Evolutionary conservation across 1,140 invertebrate species (phyloP), one percentile per base, ranked within the genome.

Genomic region (Dreissena rostriformis): DNA sequence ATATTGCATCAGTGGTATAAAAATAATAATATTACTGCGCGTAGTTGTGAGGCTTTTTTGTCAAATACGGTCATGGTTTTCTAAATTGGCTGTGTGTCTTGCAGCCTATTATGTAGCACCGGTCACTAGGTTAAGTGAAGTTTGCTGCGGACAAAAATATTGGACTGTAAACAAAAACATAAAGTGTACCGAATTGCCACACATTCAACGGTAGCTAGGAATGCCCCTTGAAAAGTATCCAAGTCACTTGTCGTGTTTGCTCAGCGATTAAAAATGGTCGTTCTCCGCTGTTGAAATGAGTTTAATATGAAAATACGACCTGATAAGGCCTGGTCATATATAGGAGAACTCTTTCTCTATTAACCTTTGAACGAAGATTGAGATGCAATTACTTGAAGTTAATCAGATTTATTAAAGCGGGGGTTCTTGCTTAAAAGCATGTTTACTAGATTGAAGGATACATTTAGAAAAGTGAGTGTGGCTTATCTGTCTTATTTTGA

Each of bases 151-250:
- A 61, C 22, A 24, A 61, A 61, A 61, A n/a, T 61, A 61, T 29
- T 19, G 1, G 61, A 19, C 24, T 14, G 19, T 71, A 19, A 28
- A 81, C n/a, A 57, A 74, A 26, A 77, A 12, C 19, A 49, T 24
- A 65, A 57, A 57, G 22, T 39, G 29, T 49, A 57, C 61, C 68
- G 65, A 49, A 49, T 19, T 26, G 53, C 24, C 24, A 65, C 49
- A n/a, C 26, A 81, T 81, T 71, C 22, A 57, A 12, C 71, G 79
- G 79, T 81, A 81, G 79, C 67, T 71, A 81, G 53, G 79, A 53
- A 71, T 53, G 79, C 49, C 49, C 29, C 22, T 29, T 51, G 63
- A 55, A 15, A 72, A 61, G 61, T 57, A 72, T 81, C 61, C 79
- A 72, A 73, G 55, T 81, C 79, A 65, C 73, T 66, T 72, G 26